Base-by-base conservation (phyloP, 2,888 invertebrate genomes). In the Eupithecia dodoneata region DNA sequence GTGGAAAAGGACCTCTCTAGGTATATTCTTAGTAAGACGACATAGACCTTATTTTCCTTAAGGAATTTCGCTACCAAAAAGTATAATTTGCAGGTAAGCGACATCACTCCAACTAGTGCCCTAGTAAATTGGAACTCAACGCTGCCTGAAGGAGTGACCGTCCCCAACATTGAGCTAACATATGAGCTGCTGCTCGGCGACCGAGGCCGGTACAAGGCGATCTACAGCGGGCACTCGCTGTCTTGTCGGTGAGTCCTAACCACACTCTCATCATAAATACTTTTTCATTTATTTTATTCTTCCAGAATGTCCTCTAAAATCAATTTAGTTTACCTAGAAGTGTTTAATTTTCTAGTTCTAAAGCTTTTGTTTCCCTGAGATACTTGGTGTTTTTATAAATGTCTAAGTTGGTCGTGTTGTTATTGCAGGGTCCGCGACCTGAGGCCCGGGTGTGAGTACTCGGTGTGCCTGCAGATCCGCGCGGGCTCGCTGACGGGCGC, bases 381-480 rank as follows among this genome's bases (percentile, higher is more conserved):
- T 55, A 45, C 45, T 45, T 45, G 7, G 6, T 45, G 6, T 45
- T 49, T 12, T 52, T 5, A 15, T 4, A 15, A 15, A 15, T 52
- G 15, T 1, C 15, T 52, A n/a, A n/a, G 4, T 52, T 1, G 5
- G 4, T 15, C 6, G n/a, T 52, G 52, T 52, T 52, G 52, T 52
- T 52, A 52, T 52, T 52, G 15, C 87, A 95, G 95, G 84, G 97
- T 98, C 80, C 97, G 97, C 90, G 98, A 98, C 92, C 94, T 98
- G 86, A 96, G 97, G 89, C 98, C 98, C 15, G 98, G 98, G n/a
- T 97, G 97, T 88, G 98, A 98, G 89, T 98, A 98, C 93, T 96
- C 97, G 79, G 97, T 98, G 83, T 97, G 97, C 86, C 95, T 97
- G 82, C 97, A 97, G 91, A 97, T 98, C 83, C 96, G 97, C 86